Evolutionary conservation across 2,113 vertebrate species (phyloP).

Genomic region (Archilochus colubris): DNA sequence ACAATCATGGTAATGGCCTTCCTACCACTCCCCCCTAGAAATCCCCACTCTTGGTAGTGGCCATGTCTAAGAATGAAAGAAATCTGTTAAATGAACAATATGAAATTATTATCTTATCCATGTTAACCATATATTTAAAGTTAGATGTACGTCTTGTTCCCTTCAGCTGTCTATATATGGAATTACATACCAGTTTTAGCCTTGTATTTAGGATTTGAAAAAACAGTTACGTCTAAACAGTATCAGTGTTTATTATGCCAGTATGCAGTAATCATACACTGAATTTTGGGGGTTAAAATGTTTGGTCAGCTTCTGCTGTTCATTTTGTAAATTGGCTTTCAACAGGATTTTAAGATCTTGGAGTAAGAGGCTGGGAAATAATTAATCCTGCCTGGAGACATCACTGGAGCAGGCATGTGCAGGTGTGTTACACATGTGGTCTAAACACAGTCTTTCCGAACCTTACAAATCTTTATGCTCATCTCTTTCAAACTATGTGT

Average conservation of each 20-base stretch:
- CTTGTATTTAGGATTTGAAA: background rate
- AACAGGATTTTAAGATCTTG: background rate
- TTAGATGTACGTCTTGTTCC: background rate
- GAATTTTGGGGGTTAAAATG: background rate
- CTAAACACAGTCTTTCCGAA: background rate
- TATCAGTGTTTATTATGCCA: background rate
- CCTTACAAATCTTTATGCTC: background rate
- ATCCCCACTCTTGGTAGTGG: background rate
- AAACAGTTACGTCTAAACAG: background rate
- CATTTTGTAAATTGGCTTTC: background rate
- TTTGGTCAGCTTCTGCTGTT: background rate
- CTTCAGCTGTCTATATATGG: background rate
- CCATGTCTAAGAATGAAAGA: background rate
- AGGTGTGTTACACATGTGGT: fast-evolving
- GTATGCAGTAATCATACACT: background rate
- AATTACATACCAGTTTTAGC: background rate
- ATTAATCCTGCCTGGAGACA: background rate
- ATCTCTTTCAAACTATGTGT: background rate
- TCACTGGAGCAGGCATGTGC: background rate
- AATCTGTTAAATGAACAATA: background rate
- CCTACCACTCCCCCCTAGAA: background rate
- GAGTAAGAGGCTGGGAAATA: background rate
- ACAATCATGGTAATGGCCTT: background rate
- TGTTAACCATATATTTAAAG: background rate
- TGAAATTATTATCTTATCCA: background rate